phyloP scores from a whole-genome alignment of 2,113 vertebrate species.

The Pandion haliaetus region DNA sequence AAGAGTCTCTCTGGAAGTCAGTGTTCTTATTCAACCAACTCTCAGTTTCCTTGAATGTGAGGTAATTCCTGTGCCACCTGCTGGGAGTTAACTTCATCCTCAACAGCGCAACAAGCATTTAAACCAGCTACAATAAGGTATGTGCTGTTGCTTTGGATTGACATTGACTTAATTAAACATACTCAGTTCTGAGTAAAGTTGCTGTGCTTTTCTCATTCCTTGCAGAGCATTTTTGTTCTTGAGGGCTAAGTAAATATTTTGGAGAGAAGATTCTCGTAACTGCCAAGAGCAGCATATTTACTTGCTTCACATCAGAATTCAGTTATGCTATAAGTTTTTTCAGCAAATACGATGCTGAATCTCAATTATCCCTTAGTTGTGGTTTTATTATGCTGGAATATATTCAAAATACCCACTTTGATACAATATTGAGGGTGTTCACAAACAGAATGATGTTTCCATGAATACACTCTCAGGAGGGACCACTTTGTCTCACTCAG shows the following conservation, averaged over 20 bases:
- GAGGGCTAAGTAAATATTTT: background rate
- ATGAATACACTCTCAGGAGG: background rate
- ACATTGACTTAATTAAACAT: background rate
- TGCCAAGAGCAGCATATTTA: background rate
- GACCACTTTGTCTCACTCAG: background rate
- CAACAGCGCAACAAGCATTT: background rate
- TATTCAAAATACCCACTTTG: background rate
- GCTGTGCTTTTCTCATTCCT: background rate
- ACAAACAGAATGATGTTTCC: background rate
- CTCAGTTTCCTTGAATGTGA: background rate
- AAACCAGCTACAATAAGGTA: background rate
- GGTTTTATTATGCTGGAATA: background rate
- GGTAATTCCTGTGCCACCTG: background rate
- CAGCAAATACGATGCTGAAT: background rate
- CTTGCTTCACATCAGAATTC: background rate
- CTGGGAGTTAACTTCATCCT: background rate
- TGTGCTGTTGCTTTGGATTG: background rate
- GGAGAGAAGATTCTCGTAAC: background rate
- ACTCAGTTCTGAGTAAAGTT: background rate
- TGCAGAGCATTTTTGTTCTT: background rate
- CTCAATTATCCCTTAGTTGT: background rate
- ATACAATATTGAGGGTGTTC: background rate
- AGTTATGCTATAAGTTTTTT: background rate
- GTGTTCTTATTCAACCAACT: background rate
- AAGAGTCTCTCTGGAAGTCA: background rate